Conservation (phyloP, 2,113 vertebrate genomes). For the Vidua chalybeata region DNA sequence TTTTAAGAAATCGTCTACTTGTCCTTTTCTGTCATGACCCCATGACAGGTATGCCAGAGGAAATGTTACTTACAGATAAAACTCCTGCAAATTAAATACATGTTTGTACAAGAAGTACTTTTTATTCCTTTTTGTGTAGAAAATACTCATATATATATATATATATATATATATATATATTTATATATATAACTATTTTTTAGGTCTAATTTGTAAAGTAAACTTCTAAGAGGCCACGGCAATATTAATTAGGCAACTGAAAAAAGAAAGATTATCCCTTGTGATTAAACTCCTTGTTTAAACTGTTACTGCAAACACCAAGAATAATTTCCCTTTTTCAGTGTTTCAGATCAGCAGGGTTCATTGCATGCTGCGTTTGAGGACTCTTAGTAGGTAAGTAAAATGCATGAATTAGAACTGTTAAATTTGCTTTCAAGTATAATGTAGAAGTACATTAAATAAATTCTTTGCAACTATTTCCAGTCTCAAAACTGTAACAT, state of each 20-base stretch:
- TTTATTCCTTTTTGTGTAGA: background rate
- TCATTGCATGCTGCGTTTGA: background rate
- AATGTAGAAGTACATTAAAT: background rate
- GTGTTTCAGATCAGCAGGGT: background rate
- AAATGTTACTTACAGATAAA: background rate
- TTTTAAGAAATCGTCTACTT: background rate
- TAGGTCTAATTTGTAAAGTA: background rate
- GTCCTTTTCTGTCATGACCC: background rate
- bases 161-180: background rate
- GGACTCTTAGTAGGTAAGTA: background rate
- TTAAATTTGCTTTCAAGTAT: background rate
- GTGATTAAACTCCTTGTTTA: background rate
- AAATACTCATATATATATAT: background rate
- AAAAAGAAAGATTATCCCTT: background rate
- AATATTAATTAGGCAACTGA: background rate
- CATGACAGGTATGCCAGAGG: background rate
- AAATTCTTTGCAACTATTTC: background rate
- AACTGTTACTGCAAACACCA: background rate
- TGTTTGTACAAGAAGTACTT: background rate
- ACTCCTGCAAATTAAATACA: background rate
- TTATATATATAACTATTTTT: background rate
- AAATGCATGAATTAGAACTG: background rate
- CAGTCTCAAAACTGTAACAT: background rate
- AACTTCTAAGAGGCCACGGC: background rate
- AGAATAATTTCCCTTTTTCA: background rate